Evolutionary conservation across 2,113 vertebrate species (phyloP).

Genomic region (Archilochus colubris): DNA sequence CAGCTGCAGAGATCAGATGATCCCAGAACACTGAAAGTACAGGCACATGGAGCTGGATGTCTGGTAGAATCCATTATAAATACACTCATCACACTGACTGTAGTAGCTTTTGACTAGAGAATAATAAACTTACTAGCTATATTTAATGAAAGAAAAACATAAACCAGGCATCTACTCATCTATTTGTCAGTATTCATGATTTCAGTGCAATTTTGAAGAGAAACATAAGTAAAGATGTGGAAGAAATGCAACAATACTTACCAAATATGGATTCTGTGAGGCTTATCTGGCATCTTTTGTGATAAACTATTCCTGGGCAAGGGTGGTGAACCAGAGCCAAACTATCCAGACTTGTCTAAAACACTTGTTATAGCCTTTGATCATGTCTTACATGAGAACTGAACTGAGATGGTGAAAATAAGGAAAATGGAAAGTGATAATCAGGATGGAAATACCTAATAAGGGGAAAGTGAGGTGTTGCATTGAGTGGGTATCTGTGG

Average conservation of each 20-base stretch:
- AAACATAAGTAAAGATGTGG: neutral
- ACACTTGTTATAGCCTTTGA: neutral
- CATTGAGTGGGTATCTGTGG: fast-evolving
- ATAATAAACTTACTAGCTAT: constrained; percentile 53
- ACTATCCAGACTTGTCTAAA: neutral
- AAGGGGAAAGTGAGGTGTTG: neutral
- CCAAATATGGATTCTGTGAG: constrained; percentile 22
- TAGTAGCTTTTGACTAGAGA: constrained; percentile 51
- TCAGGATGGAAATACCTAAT: neutral
- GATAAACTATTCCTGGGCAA: constrained; percentile 12
- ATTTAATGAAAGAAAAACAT: constrained; percentile 56
- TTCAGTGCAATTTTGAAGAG: constrained; percentile 18
- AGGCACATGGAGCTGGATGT: neutral
- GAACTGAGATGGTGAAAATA: neutral
- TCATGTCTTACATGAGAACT: neutral
- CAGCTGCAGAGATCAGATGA: neutral
- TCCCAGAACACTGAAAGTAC: neutral
- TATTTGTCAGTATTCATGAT: constrained; percentile 12
- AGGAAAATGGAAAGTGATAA: neutral
- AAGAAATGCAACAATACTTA: constrained; percentile 33
- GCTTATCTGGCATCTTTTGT: constrained; percentile 12
- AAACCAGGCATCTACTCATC: neutral
- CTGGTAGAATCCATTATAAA: constrained; percentile 20
- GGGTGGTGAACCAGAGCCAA: neutral
- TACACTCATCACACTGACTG: neutral